A percentile compares a stretch with the other conserved stretches of the same genome.
phyloP scores from a whole-genome alignment of 2,797 vertebrate species.

The Mallotus villosus region DNA sequence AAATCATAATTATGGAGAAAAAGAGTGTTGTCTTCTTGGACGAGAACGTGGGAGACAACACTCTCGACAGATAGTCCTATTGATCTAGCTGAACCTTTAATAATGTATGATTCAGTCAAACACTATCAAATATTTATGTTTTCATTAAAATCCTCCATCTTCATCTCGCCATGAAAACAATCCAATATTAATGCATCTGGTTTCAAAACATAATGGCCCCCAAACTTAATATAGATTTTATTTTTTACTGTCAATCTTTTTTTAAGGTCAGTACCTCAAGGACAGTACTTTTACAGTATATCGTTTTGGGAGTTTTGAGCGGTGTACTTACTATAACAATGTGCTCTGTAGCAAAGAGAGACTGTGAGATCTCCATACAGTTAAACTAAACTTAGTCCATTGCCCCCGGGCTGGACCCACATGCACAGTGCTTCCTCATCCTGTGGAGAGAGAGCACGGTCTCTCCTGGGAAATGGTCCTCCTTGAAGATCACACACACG shows the following conservation, averaged over 20 bases:
- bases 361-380: neutral
- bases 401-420: neutral
- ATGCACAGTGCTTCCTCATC: too few species aligned
- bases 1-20: neutral
- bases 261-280: neutral
- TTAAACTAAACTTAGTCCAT: neutral
- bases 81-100: neutral
- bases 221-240: neutral
- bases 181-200: slow-evolving; percentile 5
- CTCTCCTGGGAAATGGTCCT: too few species aligned
- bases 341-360: neutral
- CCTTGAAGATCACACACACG: too few species aligned
- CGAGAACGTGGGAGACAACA: neutral
- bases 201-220: neutral
- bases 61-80: neutral
- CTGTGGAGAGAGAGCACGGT: too few species aligned
- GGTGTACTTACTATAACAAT: neutral
- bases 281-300: too few species aligned
- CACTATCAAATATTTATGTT: slow-evolving; percentile 8
- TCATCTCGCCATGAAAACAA: slow-evolving; percentile 3
- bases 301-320: neutral
- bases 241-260: neutral
- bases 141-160: neutral
- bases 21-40: neutral
- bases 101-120: slow-evolving; percentile 3